Percentiles rank a stretch among this genome's conserved stretches.
phyloP scores from a whole-genome alignment of 2,113 vertebrate genomes.

The Nothobranchius furzeri region DNA sequence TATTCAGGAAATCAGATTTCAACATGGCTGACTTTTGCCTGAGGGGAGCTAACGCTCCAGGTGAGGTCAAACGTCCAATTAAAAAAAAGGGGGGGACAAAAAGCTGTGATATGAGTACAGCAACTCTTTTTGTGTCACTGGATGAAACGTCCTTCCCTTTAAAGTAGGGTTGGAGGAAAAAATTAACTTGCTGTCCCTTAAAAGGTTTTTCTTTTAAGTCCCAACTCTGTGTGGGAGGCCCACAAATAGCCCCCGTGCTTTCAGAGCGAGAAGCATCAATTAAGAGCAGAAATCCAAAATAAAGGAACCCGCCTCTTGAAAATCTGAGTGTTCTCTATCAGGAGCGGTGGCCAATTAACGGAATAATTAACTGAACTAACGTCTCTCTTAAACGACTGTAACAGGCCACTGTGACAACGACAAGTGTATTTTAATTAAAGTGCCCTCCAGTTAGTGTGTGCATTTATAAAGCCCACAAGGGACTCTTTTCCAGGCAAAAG shows the following conservation, averaged over 20 bases:
- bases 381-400: slow-evolving; percentile 70
- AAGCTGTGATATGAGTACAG: background rate
- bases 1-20: too few species aligned
- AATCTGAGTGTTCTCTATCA: slow-evolving; percentile 34
- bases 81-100: too few species aligned
- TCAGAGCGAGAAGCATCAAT: slow-evolving; percentile 8
- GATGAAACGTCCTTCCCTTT: background rate
- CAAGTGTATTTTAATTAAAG: slow-evolving; percentile 76
- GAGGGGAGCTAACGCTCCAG: too few species aligned
- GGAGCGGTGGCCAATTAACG: slow-evolving; percentile 67
- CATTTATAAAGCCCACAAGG: slow-evolving; percentile 59
- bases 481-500: slow-evolving; percentile 49
- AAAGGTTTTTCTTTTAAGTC: background rate
- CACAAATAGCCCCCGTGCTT: slow-evolving; percentile 7
- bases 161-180: background rate
- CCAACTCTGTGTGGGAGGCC: slow-evolving; percentile 1
- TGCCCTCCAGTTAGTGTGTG: slow-evolving; percentile 66
- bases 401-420: slow-evolving; percentile 61
- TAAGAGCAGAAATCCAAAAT: slow-evolving; percentile 18
- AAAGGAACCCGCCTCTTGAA: slow-evolving; percentile 28
- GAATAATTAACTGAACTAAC: slow-evolving; percentile 74
- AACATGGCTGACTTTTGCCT: too few species aligned
- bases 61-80: too few species aligned
- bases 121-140: too few species aligned
- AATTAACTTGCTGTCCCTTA: background rate